phyloP scores from a whole-genome alignment of 1,140 invertebrate species.

The Hyles euphorbiae region DNA sequence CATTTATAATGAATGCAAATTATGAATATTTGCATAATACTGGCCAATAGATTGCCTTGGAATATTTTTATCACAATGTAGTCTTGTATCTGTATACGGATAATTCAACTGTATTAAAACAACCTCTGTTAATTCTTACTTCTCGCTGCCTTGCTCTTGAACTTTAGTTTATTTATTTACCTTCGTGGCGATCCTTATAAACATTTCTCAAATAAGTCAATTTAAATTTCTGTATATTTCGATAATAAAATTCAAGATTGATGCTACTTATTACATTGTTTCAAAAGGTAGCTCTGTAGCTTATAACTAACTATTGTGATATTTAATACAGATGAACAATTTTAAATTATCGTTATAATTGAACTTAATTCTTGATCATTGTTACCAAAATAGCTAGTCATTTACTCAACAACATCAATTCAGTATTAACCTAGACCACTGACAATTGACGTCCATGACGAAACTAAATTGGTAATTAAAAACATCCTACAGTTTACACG shows the following conservation, averaged over 20 bases:
- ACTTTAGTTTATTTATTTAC: slow-evolving; percentile 6
- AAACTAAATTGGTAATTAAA: slow-evolving; percentile 3
- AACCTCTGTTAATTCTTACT: not conserved
- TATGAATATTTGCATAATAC: slow-evolving; percentile 18
- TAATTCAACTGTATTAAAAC: not conserved
- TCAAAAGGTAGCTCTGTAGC: too few relatives aligned
- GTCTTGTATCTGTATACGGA: not conserved
- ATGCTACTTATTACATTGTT: too few relatives aligned
- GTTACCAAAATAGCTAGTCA: too few relatives aligned
- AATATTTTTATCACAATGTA: slow-evolving; percentile 12
- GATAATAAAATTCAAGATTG: too few relatives aligned
- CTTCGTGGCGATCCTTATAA: not conserved
- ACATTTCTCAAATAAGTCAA: too few relatives aligned
- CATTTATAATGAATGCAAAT: slow-evolving; percentile 12
- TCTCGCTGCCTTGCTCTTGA: slow-evolving; percentile 3
- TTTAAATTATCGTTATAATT: too few relatives aligned
- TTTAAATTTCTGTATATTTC: too few relatives aligned
- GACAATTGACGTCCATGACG: not conserved
- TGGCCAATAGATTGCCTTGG: slow-evolving; percentile 8
- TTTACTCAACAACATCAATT: too few relatives aligned
- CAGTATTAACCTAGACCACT: not conserved
- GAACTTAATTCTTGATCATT: too few relatives aligned
- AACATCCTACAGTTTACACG: slow-evolving; percentile 9
- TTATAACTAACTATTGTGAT: too few relatives aligned
- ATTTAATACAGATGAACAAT: too few relatives aligned